Conservation (phyloP, 2,113 vertebrate genomes). For the Pogona vitticeps region DNA sequence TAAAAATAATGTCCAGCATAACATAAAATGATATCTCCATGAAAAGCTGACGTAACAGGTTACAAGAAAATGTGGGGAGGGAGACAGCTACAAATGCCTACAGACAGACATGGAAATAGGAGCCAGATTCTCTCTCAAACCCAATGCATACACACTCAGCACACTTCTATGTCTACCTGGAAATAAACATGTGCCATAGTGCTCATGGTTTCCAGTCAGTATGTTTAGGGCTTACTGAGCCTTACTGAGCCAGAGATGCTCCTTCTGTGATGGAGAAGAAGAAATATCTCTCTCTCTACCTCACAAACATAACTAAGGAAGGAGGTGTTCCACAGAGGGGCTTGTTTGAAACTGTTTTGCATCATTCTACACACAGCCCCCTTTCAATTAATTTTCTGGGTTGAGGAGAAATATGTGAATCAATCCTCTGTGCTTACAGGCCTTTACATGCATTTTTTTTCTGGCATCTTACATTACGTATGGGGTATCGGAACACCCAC, state of each 20-base stretch:
- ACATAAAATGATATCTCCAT: slow-evolving; percentile 47
- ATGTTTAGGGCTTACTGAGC: neutral
- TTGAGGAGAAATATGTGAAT: neutral
- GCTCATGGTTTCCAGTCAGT: neutral
- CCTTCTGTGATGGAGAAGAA: neutral
- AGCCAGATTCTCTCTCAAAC: slow-evolving; percentile 25
- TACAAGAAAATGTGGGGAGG: slow-evolving; percentile 34
- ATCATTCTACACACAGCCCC: neutral
- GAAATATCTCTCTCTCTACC: neutral
- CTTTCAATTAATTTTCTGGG: neutral
- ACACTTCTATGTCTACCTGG: neutral
- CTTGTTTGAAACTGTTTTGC: neutral
- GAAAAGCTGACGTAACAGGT: slow-evolving; percentile 26
- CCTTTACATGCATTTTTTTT: neutral
- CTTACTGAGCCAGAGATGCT: neutral
- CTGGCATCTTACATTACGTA: neutral
- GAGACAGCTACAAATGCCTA: neutral
- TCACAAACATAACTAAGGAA: neutral
- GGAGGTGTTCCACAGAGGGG: neutral
- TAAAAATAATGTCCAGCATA: slow-evolving; percentile 46
- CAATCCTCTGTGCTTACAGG: neutral
- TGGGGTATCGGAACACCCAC: neutral
- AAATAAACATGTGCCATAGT: neutral
- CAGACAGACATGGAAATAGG: slow-evolving; percentile 36
- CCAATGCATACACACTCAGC: neutral